Base-by-base conservation (phyloP, 2,797 vertebrate genomes). In the Tadarida brasiliensis region DNA sequence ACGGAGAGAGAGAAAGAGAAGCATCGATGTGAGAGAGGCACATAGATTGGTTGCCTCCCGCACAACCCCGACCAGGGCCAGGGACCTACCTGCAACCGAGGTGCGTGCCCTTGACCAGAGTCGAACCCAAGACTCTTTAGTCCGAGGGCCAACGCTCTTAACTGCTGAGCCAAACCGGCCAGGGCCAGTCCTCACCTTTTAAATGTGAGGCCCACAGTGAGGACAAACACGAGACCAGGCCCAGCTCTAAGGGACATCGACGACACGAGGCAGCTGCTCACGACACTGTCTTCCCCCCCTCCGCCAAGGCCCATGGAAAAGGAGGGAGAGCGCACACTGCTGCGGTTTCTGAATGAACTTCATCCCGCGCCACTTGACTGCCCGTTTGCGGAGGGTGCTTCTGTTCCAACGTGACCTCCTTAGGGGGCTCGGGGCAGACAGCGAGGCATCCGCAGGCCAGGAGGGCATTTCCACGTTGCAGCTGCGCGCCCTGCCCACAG, bases 401-500 rank as follows among this genome's bases (percentile, higher is more conserved):
- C 22, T 0, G 0, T 70, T 26, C 63, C 49, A 67, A 39, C 1
- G 7, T 9, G 15, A 70, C 5, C 51, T 24, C 3, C 5, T 47
- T 11, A 1, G 5, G 30, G 17, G 16, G 22, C 47, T n/a, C 26
- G 17, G n/a, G 65, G 28, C 26, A 20, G 11, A 47, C 28, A 10
- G 59, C 11, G 35, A 39, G 20, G 11, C 28, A 20, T 19, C 30
- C 0, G 68, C 19, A 12, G 20, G 39, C 59, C 87, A 19, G 11
- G 19, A 70, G 87, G 39, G 7, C 39, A 26, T 51, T n/a, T 33
- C 49, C 28, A 22, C 14, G 10, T 39, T 47, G 39, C 26, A 59
- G 68, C 76, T 39, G 16, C 2, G 5, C 2, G 2, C n/a, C 11
- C 28, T 7, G 28, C 44, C n/a, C 2, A 0, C 5, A 22, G 44